phyloP scores from a whole-genome alignment of 2,888 invertebrate species.

The Cerastis rubricosa region DNA sequence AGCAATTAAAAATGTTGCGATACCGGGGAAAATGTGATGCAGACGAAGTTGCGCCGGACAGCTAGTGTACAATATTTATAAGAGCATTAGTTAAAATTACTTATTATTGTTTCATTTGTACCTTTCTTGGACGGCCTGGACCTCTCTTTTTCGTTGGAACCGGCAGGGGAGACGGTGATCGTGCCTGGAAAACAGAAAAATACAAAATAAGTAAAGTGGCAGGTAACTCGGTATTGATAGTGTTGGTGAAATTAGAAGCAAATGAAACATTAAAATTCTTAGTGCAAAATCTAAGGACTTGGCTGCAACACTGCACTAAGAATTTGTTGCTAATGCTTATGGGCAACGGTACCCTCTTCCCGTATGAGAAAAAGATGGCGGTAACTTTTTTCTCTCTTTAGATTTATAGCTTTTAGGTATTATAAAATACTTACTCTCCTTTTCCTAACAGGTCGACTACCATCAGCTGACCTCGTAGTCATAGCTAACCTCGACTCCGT shows the following conservation, averaged over 20 bases:
- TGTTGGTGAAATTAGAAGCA: not conserved
- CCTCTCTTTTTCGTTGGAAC: slow-evolving; percentile 82
- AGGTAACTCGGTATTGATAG: not conserved
- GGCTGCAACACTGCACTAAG: no score
- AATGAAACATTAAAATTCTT: not conserved
- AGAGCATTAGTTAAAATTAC: not conserved
- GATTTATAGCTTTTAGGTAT: not conserved
- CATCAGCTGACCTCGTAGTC: slow-evolving; percentile 87
- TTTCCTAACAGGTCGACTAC: slow-evolving; percentile 84
- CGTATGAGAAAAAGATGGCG: not conserved
- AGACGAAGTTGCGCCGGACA: no score
- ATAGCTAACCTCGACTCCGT: slow-evolving; percentile 80
- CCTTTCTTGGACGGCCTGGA: slow-evolving; percentile 87
- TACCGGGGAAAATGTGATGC: no score
- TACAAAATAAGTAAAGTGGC: not conserved
- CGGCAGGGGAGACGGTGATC: slow-evolving; percentile 83
- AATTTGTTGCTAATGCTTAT: not conserved
- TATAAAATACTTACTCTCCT: slow-evolving; percentile 74
- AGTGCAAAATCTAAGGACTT: not conserved
- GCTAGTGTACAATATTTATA: no score
- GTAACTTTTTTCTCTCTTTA: not conserved
- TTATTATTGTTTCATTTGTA: slow-evolving; percentile 54
- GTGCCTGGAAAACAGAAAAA: slow-evolving; percentile 71
- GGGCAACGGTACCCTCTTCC: not conserved
- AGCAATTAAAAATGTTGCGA: no score